Conservation (phyloP, 2,888 invertebrate species). For the Lepidocyrtinus sp. region DNA sequence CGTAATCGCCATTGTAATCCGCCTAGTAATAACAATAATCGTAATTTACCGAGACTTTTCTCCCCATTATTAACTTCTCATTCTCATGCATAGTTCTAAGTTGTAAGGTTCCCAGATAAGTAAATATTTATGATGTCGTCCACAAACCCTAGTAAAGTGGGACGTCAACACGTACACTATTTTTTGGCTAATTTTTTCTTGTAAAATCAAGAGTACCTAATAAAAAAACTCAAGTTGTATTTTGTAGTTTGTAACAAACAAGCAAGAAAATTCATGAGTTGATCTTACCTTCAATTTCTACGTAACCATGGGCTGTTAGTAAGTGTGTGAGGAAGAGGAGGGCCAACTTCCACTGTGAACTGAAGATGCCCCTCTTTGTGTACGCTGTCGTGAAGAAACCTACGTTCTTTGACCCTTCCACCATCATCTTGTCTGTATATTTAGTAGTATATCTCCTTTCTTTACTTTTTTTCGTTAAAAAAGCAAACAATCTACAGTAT, state of each 20-base stretch:
- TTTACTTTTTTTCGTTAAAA: slow-evolving; percentile 37
- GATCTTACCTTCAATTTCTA: slow-evolving; percentile 55
- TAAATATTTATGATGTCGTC: slow-evolving; percentile 39
- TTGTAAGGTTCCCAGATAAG: neutral
- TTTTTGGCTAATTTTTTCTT: neutral
- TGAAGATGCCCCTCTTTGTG: too few species aligned
- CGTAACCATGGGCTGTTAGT: slow-evolving; percentile 48
- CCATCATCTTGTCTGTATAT: slow-evolving; percentile 36
- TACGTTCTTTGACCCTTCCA: slow-evolving; percentile 51
- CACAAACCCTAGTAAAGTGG: slow-evolving; percentile 19
- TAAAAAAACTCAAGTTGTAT: slow-evolving; percentile 9
- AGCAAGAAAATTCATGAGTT: neutral
- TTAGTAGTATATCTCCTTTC: neutral
- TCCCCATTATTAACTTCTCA: neutral
- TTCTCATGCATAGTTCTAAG: neutral
- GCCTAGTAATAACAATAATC: slow-evolving; percentile 55
- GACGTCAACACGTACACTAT: slow-evolving; percentile 18
- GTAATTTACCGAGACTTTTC: slow-evolving; percentile 25
- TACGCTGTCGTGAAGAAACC: slow-evolving; percentile 22
- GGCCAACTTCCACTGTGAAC: slow-evolving; percentile 33
- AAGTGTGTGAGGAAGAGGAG: slow-evolving; percentile 48
- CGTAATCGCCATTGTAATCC: slow-evolving; percentile 30
- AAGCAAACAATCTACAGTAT: slow-evolving; percentile 41
- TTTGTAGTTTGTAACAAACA: neutral
- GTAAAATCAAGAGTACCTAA: slow-evolving; percentile 4